Evolutionary conservation across 30 jellyfish, hydroid and myxozoan genomes (phyloP).

Genomic region (Pelagia noctiluca): DNA sequence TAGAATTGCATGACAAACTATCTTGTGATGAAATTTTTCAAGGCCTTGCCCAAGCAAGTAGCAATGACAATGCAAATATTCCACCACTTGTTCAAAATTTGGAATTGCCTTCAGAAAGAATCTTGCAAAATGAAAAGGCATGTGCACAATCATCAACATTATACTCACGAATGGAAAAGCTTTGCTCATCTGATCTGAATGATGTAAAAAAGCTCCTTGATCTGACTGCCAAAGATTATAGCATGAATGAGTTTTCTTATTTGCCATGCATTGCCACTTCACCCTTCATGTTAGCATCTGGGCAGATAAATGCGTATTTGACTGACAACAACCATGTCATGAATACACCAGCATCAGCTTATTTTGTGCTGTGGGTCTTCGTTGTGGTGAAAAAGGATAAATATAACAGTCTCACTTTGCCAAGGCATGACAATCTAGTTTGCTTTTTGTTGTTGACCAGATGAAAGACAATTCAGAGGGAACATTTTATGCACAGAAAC

Average conservation of each 20-base stretch:
- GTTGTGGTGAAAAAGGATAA: background rate
- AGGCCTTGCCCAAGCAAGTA: constrained; percentile 5
- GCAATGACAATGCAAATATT: constrained; percentile 2
- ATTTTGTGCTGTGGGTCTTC: constrained; percentile 1
- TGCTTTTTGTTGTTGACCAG: too few species aligned
- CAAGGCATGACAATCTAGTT: too few species aligned
- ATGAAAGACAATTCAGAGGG: too few species aligned
- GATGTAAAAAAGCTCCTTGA: constrained; percentile 35
- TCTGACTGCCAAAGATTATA: constrained; percentile 28
- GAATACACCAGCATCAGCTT: constrained; percentile 6
- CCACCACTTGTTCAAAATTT: constrained; percentile 3
- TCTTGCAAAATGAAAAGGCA: too few species aligned
- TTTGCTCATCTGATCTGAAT: background rate
- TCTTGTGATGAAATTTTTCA: background rate
- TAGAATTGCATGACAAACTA: too few species aligned
- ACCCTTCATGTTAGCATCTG: constrained; percentile 14
- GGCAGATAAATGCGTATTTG: background rate
- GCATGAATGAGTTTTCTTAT: constrained; percentile 16
- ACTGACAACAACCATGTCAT: background rate
- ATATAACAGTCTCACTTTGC: constrained; percentile 1
- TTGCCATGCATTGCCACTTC: constrained; percentile 7
- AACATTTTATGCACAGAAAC: too few species aligned
- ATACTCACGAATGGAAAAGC: constrained; percentile 1
- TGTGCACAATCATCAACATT: too few species aligned
- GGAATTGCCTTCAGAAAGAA: too few species aligned